Evolutionary conservation across 2,888 invertebrate genomes (phyloP).

Genomic region (Eupithecia subumbrata): DNA sequence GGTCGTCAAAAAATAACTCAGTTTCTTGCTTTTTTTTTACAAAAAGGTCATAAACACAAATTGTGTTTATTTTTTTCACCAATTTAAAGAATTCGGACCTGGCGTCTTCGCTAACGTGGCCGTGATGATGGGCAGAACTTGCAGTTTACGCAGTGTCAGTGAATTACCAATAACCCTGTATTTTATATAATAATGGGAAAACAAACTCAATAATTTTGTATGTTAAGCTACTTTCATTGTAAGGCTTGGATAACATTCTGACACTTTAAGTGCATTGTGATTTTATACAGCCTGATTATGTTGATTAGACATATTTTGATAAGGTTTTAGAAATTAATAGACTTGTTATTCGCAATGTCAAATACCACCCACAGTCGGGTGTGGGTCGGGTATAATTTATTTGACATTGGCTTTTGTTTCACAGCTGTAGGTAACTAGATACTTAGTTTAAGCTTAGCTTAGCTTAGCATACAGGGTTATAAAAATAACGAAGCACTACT

Average conservation of each 20-base stretch:
- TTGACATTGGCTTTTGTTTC: constrained; percentile 1
- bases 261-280: constrained; percentile 31
- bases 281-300: constrained; percentile 21
- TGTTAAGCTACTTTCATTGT: neutral
- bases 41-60: too few species aligned
- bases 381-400: constrained; percentile 10
- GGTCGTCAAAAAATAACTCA: too few species aligned
- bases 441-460: neutral
- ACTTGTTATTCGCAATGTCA: constrained; percentile 28
- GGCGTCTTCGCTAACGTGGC: too few species aligned
- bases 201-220: too few species aligned
- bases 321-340: constrained; percentile 31
- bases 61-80: too few species aligned
- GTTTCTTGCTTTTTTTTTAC: too few species aligned
- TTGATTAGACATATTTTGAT: constrained; percentile 30
- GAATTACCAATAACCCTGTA: too few species aligned
- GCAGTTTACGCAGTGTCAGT: too few species aligned
- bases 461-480: neutral
- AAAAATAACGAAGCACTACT: neutral
- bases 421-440: neutral
- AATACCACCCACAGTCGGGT: constrained; percentile 28
- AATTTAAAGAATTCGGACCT: too few species aligned
- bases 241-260: constrained; percentile 17
- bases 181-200: too few species aligned
- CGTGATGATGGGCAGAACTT: too few species aligned